Evolutionary conservation across 2,113 vertebrate species (phyloP), one percentile per base, ranked within the genome.

Genomic region (Anolis carolinensis): DNA sequence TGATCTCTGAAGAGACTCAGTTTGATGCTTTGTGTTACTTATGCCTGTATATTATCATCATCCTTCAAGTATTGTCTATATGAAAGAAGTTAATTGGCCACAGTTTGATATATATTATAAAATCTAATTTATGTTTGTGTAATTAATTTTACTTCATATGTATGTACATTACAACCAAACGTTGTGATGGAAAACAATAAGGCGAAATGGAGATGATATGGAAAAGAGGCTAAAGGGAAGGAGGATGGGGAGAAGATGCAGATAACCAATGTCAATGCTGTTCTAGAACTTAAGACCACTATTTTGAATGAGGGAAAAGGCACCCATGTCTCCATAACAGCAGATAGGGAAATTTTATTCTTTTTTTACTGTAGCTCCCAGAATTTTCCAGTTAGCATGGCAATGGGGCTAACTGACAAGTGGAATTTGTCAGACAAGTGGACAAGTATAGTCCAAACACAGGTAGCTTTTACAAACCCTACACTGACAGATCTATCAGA

Each of bases 141-240:
- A 23, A 71, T 79, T 27, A 36, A 14, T 32, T 50, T n/a, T 25
- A 32, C 52, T 84, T 63, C 55, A 10, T 10, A 32, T 59, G 27
- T 55, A 2, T 8, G 7, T 59, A n/a, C n/a, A 83, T 32, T 16
- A 16, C 34, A 32, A 25, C 32, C 23, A 36, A 59, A 70, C 7
- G n/a, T 32, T 59, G 50, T 0, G 0, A 48, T 8, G 86, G 91
- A 90, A 91, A 89, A 52, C 32, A 39, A 74, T 84, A 55, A 83
- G 32, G 48, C 34, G 27, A 34, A 36, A 70, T 72, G 80, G 67
- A 86, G 25, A 75, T 88, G 94, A 87, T 92, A 87, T 92, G 91
- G 65, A 39, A 89, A 88, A 86, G 86, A 93, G 84, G 89, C 91
- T 92, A 89, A 84, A 75, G 87, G 92, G 71, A 39, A n/a, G 5